Base-by-base conservation (phyloP, 2,888 invertebrate species). In the Drosophila prolongata region DNA sequence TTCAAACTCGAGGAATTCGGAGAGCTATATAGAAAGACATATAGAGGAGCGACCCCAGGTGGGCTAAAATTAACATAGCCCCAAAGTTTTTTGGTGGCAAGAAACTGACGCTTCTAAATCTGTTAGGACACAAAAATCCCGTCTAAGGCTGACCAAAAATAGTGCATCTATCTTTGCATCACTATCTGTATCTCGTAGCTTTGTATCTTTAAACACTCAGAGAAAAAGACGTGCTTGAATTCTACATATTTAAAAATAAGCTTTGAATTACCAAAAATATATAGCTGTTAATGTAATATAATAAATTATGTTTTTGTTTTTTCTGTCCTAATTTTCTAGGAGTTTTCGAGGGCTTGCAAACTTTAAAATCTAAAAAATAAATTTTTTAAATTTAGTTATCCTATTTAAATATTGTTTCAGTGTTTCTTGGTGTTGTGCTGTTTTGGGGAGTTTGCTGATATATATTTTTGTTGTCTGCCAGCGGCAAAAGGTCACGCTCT, bases 51-150 rank as follows among this genome's bases (percentile, higher is more conserved):
- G 44, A 70, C 75, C 80, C 79, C 81, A 85, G 79, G 85, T 85
- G 77, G 85, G 56, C 79, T 80, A 80, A 78, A 80, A 70, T 74
- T 85, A 68, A 50, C 57, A 68, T 74, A 81, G 66, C 44, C 42
- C 58, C 38, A 54, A 65, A 65, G 54, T 66, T 53, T 40, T 42
- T 34, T 40, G 42, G 42, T 53, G 56, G 46, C 46, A 46, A 65
- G 66, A 65, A 64, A 50, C 64, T 62, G 64, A 50, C 62, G 64
- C 43, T 64, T 50, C 50, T 64, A 49, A 49, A 24, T 47, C 14
- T 42, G 64, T 64, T 42, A 30, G 35, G 35, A 61, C 47, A 49
- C 37, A 59, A 49, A 30, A 64, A 50, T 50, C 14, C 14, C 24
- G 30, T 52, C 64, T 65, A 66, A 65, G 53, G 66, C 64, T 65